phyloP scores from a whole-genome alignment of 2,888 invertebrate genomes.

The Agonopterix alstromeriana region DNA sequence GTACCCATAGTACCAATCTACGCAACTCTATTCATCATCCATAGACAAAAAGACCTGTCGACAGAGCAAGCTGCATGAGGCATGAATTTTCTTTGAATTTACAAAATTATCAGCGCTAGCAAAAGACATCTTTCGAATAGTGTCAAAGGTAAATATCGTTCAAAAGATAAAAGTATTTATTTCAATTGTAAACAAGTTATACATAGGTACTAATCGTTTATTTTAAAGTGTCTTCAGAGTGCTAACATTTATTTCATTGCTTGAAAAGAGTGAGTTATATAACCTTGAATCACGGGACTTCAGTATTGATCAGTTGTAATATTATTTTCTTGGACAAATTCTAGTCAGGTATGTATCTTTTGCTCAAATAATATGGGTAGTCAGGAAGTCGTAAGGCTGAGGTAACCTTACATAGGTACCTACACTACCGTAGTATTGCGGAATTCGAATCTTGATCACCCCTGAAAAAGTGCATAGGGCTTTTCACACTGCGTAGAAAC shows the following conservation, averaged over 20 bases:
- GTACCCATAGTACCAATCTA: too few species aligned
- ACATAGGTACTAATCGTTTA: conserved; percentile 12
- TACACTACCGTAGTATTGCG: too few species aligned
- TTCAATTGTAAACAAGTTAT: neutral
- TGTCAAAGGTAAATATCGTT: conserved; percentile 62
- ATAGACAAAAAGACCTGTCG: neutral
- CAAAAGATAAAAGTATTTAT: conserved; percentile 24
- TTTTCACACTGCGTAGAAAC: too few species aligned
- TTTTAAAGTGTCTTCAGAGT: conserved; percentile 20
- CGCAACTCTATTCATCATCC: neutral
- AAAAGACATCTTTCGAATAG: conserved; percentile 50
- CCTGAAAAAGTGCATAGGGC: too few species aligned
- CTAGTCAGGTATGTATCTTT: conserved; percentile 28
- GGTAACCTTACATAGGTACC: too few species aligned
- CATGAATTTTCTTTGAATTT: conserved; percentile 32
- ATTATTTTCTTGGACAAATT: conserved; percentile 21
- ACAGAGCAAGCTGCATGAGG: conserved; percentile 26
- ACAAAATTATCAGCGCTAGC: conserved; percentile 58
- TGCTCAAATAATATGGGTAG: neutral
- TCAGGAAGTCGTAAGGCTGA: too few species aligned
- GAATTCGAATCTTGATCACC: too few species aligned
- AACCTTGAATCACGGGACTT: conserved; percentile 76
- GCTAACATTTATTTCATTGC: conserved; percentile 37
- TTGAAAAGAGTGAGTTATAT: conserved; percentile 68
- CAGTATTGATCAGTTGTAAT: conserved; percentile 54